Conservation (phyloP, 2,888 invertebrate genomes). For the Drosophila mercatorum region DNA sequence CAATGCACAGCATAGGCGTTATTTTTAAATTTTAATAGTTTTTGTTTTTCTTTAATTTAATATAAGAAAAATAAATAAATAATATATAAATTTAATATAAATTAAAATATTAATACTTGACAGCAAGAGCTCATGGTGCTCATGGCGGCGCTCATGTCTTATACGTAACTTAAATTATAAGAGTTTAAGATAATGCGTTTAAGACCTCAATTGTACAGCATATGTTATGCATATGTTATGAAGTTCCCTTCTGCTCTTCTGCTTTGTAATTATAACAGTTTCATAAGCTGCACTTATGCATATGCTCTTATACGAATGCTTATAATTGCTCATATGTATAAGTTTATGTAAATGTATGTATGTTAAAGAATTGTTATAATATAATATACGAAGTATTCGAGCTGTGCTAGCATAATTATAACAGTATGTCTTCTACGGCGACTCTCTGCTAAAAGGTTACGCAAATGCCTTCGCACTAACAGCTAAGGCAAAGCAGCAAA, state of each 20-base stretch:
- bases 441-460: neutral
- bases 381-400: too few relatives aligned
- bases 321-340: neutral
- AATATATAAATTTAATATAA: neutral
- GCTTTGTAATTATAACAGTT: neutral
- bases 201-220: neutral
- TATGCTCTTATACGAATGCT: neutral
- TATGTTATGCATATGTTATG: too few relatives aligned
- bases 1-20: neutral
- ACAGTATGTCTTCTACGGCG: neutral
- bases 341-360: neutral
- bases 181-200: neutral
- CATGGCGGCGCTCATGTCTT: neutral
- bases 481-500: neutral
- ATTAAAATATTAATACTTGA: too few relatives aligned
- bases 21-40: neutral
- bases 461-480: neutral
- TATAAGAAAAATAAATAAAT: neutral
- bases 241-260: too few relatives aligned
- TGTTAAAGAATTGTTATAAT: neutral
- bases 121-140: too few relatives aligned
- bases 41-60: neutral
- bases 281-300: neutral
- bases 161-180: neutral
- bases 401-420: too few relatives aligned